A percentile compares a stretch with the other conserved stretches of the same genome.
phyloP scores from a whole-genome alignment of 2,888 invertebrate genomes.

The Horisme vitalbata region DNA sequence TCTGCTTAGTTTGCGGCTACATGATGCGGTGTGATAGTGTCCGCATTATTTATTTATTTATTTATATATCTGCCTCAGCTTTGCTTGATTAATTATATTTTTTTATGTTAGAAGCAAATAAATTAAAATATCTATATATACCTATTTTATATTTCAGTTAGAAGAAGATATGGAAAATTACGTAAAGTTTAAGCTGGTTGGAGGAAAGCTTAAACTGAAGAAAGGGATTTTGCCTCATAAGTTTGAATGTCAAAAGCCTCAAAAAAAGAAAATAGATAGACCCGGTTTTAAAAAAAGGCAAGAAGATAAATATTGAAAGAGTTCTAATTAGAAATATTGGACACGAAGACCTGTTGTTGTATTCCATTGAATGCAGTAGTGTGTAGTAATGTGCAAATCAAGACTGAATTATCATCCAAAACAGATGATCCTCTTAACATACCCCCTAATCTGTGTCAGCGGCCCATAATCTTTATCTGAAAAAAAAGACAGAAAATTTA shows the following conservation, averaged over 20 bases:
- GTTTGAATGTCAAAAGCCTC: slow-evolving; percentile 20
- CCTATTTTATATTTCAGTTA: slow-evolving; percentile 18
- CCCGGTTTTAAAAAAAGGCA: slow-evolving; percentile 6
- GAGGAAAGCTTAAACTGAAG: slow-evolving; percentile 23
- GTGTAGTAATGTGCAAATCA: background rate
- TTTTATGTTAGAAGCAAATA: background rate
- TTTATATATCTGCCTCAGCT: background rate
- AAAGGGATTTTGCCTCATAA: slow-evolving; percentile 26
- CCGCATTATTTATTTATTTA: too few relatives aligned
- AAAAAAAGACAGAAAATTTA: background rate
- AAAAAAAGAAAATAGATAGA: slow-evolving; percentile 12
- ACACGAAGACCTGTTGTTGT: slow-evolving; percentile 15
- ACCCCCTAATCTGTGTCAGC: too few relatives aligned
- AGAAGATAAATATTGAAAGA: slow-evolving; percentile 13
- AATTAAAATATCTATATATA: background rate
- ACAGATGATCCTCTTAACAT: slow-evolving; percentile 1
- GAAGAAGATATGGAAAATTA: slow-evolving; percentile 23
- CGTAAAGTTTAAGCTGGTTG: slow-evolving; percentile 18
- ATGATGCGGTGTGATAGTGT: too few relatives aligned
- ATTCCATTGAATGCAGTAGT: slow-evolving; percentile 10
- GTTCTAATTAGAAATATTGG: slow-evolving; percentile 15
- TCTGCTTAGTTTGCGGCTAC: too few relatives aligned
- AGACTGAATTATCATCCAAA: slow-evolving; percentile 1
- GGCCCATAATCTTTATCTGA: too few relatives aligned
- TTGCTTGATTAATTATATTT: background rate